These are phyloP conservation scores for Neodiprion pinetum DNA, from an alignment of 1,140 invertebrate genomes.

Conservation along the genomic window DNA sequence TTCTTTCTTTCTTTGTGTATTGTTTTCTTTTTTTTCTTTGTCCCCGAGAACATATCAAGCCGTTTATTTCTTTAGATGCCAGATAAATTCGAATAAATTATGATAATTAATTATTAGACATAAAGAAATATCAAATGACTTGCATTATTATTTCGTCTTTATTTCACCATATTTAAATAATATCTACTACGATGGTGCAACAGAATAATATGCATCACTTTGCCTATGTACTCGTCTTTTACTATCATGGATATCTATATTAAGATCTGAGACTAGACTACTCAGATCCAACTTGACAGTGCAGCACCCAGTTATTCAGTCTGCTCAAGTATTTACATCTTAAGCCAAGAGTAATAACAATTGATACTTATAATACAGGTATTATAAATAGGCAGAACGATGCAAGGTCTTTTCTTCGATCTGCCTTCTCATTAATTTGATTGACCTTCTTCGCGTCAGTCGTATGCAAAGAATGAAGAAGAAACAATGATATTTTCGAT, in stretches of 20 bases:
- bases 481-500: no score
- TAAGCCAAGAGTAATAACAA: constrained; percentile 1
- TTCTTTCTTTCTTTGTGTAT: constrained; percentile 14
- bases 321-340: background rate
- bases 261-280: background rate
- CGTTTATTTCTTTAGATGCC: background rate
- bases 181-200: no score
- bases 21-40: constrained; percentile 8
- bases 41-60: background rate
- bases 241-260: constrained; percentile 3
- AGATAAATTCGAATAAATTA: constrained; percentile 6
- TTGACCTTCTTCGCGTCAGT: no score
- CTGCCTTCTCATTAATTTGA: no score
- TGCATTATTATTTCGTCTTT: no score
- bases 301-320: background rate
- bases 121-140: no score
- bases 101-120: no score
- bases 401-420: background rate
- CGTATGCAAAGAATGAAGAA: no score
- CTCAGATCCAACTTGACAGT: background rate
- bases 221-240: background rate
- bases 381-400: background rate
- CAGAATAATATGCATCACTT: background rate
- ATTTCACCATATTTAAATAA: no score
- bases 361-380: background rate